Base-by-base conservation (phyloP, 2,113 vertebrate species). In the Gadus chalcogrammus region DNA sequence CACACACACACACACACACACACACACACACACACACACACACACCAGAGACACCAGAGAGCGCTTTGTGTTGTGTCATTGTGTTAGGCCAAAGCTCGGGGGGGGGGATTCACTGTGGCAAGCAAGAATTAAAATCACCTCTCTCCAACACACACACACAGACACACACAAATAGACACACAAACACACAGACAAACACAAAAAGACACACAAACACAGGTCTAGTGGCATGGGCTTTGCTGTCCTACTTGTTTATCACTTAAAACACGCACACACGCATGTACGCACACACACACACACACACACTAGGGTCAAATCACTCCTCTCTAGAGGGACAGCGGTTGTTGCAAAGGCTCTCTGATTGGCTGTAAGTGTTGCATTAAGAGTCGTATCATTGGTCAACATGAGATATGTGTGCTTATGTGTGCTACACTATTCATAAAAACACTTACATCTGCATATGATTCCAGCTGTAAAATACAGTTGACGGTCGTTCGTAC, bases 161-260 rank as follows among this genome's bases (percentile, higher is more conserved):
- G 11, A 56, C 38, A 61, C 5, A 62, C 67, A 72, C 70, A 71
- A 61, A 55, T 12, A 15, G 53, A 35, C 2, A 20, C 2, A 20
- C 53, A 56, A 52, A 56, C 66, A 56, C 16, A 28, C 65, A 72
- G 56, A 22, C 63, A 65, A 9, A 12, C 38, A 64, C 61, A 62
- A 20, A 20, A 20, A 15, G 53, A 35, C 2, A 20, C 53, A 56
- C 63, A 65, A 9, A 12, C 38, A 64, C 61, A 84, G 84, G 78
- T 80, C 73, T 72, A 31, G 38, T 77, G 72, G 62, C 61, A 24
- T 59, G 72, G 76, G 42, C 80, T 79, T 63, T 73, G 70, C 77
- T 80, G 83, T 76, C 81, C 85, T 84, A 82, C 69, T 82, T 84
- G 81, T 68, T 82, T 77, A 72, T 65, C 35, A 69, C 80, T 68